A percentile compares a stretch with the other conserved stretches of the same genome.
Evolutionary conservation across 2,797 vertebrate species (phyloP).

Genomic region (Coracias cyanogaster): DNA sequence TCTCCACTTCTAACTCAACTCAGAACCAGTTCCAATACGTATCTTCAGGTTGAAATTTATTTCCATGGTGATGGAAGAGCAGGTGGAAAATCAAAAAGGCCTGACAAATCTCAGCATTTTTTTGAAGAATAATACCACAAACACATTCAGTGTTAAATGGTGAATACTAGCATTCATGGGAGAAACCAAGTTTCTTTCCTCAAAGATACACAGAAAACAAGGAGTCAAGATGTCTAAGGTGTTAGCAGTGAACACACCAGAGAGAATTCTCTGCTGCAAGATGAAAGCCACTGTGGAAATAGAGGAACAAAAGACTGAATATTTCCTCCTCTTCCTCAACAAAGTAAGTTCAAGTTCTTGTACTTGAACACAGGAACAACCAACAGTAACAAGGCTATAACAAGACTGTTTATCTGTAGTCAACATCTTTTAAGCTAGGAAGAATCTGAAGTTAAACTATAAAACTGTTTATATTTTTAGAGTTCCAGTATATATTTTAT

Average conservation of each 20-base stretch:
- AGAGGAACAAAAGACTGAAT: background rate
- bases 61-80: background rate
- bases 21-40: background rate
- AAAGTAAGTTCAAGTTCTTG: background rate
- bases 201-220: background rate
- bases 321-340: fast-evolving
- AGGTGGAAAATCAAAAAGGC: background rate
- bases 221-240: background rate
- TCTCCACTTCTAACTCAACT: background rate
- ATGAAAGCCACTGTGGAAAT: background rate
- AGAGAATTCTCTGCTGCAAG: background rate
- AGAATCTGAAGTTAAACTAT: background rate
- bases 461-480: background rate
- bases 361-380: background rate
- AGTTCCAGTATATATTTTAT: background rate
- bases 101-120: background rate
- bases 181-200: background rate
- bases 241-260: background rate
- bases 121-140: background rate
- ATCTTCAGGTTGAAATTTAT: background rate
- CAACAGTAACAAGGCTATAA: background rate
- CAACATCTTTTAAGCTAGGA: background rate
- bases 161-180: background rate
- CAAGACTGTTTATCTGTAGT: background rate
- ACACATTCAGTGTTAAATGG: background rate